A percentile compares a stretch with the other conserved stretches of the same genome.
Evolutionary conservation across 35 echinoderm and acorn worm species (phyloP).

Genomic region (Strongylocentrotus purpuratus): DNA sequence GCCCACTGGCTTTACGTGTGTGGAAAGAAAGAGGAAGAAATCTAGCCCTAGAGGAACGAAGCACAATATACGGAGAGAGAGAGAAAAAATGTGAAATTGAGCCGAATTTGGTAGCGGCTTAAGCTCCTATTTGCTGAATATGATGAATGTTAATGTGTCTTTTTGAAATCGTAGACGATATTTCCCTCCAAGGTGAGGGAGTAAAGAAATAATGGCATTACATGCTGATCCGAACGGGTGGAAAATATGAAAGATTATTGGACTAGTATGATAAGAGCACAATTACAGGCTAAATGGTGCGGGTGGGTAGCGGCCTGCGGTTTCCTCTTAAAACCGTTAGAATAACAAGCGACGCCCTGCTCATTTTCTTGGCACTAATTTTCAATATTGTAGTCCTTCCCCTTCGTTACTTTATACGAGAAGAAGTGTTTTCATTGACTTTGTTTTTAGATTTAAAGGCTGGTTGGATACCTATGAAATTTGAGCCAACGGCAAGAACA

Average conservation of each 20-base stretch:
- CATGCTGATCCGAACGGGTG: neutral
- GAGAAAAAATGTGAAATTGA: conserved; percentile 26
- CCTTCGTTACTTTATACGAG: neutral
- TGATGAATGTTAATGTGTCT: conserved; percentile 44
- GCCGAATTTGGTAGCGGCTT: conserved; percentile 27
- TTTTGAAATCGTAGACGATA: conserved; percentile 26
- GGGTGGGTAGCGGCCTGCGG: conserved; percentile 19
- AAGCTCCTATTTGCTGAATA: conserved; percentile 44
- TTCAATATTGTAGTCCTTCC: neutral
- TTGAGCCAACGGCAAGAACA: no score
- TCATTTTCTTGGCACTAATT: conserved; percentile 30
- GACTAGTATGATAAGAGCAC: neutral
- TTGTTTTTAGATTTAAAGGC: neutral
- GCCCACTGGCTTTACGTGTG: conserved; percentile 7
- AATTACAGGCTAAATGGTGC: conserved; percentile 24
- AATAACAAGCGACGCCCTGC: conserved; percentile 38
- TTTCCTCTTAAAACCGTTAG: conserved; percentile 22
- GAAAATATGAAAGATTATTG: conserved; percentile 3
- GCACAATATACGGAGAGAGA: neutral
- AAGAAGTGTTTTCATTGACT: neutral
- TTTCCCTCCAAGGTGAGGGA: conserved; percentile 22
- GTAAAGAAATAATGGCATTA: conserved; percentile 36
- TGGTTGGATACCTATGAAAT: neutral
- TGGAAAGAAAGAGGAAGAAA: conserved; percentile 1
- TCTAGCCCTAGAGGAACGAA: conserved; percentile 6